Evolutionary conservation across 2,797 vertebrate genomes (phyloP).

Genomic region (Menidia menidia): DNA sequence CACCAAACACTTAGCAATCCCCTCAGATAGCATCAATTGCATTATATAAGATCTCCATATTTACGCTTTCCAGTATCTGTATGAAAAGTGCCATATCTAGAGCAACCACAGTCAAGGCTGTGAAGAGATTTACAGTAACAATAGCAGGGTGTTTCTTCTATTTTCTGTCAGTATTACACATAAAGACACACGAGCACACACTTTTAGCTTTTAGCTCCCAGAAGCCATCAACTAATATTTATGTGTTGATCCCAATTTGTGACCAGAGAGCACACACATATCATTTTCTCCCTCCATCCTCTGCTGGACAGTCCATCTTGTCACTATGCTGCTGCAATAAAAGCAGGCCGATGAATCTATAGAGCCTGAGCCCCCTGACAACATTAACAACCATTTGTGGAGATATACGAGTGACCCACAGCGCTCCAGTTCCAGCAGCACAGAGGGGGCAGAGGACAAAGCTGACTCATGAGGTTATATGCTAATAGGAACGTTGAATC

Average conservation of each 20-base stretch:
- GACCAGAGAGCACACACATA: conserved; percentile 11
- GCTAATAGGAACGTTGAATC: conserved; percentile 66
- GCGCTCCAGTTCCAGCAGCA: conserved; percentile 23
- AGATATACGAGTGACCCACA: conserved; percentile 38
- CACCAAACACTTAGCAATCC: neutral
- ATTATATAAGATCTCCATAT: neutral
- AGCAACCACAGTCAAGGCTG: neutral
- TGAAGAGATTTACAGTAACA: neutral
- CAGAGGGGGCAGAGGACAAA: conserved; percentile 44
- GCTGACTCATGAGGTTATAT: conserved; percentile 63
- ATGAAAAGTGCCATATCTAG: neutral
- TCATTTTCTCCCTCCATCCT: conserved; percentile 24
- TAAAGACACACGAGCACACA: conserved; percentile 7
- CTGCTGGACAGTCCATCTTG: conserved; percentile 38
- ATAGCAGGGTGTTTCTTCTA: neutral
- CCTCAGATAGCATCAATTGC: neutral
- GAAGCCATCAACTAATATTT: conserved; percentile 2
- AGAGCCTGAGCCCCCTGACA: conserved; percentile 29
- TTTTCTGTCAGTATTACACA: conserved; percentile 3
- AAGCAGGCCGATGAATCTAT: conserved; percentile 44
- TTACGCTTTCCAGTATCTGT: neutral
- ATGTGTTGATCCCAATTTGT: conserved; percentile 10
- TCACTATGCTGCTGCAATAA: conserved; percentile 31
- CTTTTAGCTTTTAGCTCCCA: neutral
- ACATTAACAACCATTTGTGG: conserved; percentile 42